Percentiles rank a stretch among this genome's conserved stretches.
phyloP scores from a whole-genome alignment of 2,797 vertebrate genomes.

The Capromys pilorides region DNA sequence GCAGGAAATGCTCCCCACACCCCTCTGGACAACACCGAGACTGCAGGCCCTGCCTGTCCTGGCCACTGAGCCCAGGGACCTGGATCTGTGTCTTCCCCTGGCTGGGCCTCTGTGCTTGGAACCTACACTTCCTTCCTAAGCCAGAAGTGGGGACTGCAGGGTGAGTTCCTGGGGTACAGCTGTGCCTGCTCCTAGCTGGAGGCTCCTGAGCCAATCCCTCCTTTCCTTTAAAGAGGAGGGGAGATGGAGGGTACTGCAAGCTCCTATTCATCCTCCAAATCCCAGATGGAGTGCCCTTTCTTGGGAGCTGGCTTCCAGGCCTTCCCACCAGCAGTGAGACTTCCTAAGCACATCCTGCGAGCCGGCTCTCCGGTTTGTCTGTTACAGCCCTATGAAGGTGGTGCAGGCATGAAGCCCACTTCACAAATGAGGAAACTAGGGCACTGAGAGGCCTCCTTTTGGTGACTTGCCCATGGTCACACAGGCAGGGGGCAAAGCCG shows the following conservation, averaged over 20 bases:
- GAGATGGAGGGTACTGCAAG: not conserved
- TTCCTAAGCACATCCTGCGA: not conserved
- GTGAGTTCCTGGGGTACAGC: not conserved
- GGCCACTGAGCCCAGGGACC: not conserved
- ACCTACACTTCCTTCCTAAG: not conserved
- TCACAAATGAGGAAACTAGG: constrained; percentile 2
- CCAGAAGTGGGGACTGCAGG: not conserved
- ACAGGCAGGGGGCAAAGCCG: not conserved
- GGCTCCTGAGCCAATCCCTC: not conserved
- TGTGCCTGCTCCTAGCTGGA: not conserved
- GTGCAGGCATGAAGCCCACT: not conserved
- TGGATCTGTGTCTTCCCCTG: too few species aligned
- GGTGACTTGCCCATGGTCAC: not conserved
- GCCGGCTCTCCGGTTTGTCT: not conserved
- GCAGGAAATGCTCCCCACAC: not conserved
- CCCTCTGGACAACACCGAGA: fast-evolving
- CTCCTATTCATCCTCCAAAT: constrained; percentile 38
- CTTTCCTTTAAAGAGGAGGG: not conserved
- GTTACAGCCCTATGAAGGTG: not conserved
- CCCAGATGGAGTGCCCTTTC: not conserved
- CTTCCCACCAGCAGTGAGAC: not conserved
- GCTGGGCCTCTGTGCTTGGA: not conserved
- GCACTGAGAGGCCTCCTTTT: not conserved
- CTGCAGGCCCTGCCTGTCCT: fast-evolving
- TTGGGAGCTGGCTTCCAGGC: not conserved